Evolutionary conservation across 2,113 vertebrate genomes (phyloP).

Genomic region (Brevimyrus niger): DNA sequence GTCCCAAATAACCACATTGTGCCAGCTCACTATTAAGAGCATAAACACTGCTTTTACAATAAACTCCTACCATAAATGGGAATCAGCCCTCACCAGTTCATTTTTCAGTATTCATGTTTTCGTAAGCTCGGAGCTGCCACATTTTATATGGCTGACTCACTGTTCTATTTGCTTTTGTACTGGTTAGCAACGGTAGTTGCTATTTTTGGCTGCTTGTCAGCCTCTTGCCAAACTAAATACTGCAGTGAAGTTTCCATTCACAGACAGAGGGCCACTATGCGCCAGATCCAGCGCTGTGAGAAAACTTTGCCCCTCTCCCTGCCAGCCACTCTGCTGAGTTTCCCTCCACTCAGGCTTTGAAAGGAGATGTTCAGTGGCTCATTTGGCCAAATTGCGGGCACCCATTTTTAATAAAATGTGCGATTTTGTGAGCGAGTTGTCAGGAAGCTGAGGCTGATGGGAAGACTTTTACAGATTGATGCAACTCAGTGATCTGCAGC

Average conservation of each 20-base stretch:
- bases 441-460: not conserved
- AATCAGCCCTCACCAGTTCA: not conserved
- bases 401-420: not conserved
- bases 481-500: not conserved
- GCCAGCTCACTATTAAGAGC: not conserved
- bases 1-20: not conserved
- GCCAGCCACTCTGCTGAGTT: not conserved
- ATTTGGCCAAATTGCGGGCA: not conserved
- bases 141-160: constrained; percentile 54
- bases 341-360: not conserved
- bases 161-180: constrained; percentile 33
- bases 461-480: not conserved
- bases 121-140: constrained; percentile 36
- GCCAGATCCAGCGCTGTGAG: not conserved
- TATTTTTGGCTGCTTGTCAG: constrained; percentile 56
- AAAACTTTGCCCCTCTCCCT: not conserved
- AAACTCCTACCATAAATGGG: constrained; percentile 20
- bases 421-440: not conserved
- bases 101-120: constrained; percentile 28
- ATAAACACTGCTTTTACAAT: not conserved
- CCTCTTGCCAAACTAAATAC: constrained; percentile 37
- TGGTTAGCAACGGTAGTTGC: constrained; percentile 43
- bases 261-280: constrained; percentile 8
- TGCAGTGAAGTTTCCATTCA: constrained; percentile 35
- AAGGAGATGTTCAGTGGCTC: not conserved